Conservation (phyloP, 2,888 invertebrate genomes). For the Halocaridina rubra region DNA sequence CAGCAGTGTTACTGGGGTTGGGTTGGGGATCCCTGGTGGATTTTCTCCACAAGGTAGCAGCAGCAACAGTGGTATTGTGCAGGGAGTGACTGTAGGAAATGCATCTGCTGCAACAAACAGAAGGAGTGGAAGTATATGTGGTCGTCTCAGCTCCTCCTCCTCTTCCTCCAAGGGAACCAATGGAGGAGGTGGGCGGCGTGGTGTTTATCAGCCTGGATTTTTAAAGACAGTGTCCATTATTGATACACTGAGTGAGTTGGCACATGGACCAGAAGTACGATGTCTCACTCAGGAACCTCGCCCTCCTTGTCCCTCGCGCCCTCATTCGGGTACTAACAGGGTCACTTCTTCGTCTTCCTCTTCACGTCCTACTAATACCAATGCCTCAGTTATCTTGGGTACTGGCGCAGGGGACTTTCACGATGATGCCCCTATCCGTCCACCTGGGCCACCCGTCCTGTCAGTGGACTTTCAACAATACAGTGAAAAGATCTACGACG, state of each 20-base stretch:
- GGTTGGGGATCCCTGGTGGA: background rate
- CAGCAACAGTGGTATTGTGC: conserved; percentile 15
- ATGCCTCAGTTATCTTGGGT: conserved; percentile 28
- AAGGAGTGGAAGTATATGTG: conserved; percentile 40
- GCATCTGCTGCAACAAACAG: background rate
- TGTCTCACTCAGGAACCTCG: conserved; percentile 55
- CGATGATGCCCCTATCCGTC: conserved; percentile 33
- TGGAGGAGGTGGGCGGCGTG: conserved; percentile 10
- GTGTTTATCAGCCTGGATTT: conserved; percentile 52
- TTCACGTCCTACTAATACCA: conserved; percentile 23
- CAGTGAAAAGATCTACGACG: conserved; percentile 60
- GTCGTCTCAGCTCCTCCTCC: background rate
- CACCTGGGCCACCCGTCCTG: conserved; percentile 53
- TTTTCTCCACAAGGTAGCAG: background rate
- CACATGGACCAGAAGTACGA: conserved; percentile 64
- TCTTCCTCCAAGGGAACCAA: conserved; percentile 6
- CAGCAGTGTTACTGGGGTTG: background rate
- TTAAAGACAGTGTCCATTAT: conserved; percentile 67
- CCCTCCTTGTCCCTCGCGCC: conserved; percentile 40
- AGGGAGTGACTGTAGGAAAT: background rate
- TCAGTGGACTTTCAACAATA: conserved; percentile 58
- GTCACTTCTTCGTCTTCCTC: conserved; percentile 23
- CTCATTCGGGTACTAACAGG: conserved; percentile 51
- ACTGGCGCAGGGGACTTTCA: conserved; percentile 26
- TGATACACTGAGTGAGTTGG: conserved; percentile 67